These are phyloP conservation scores for Oxygymnocypris stewartii DNA, from an alignment of 2,113 vertebrate species.

Conservation along the genomic window DNA sequence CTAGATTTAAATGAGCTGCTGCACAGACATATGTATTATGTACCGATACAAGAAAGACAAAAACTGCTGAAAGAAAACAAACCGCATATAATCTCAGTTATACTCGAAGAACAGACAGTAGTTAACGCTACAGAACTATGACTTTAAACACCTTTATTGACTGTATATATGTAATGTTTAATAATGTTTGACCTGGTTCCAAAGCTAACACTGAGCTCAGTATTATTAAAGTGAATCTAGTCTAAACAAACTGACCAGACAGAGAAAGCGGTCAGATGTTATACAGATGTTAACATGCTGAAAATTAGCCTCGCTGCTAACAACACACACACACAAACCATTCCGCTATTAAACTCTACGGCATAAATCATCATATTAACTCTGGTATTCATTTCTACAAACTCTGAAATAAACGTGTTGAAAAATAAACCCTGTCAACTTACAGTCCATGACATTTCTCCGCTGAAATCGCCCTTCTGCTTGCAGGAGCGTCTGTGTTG, in stretches of 20 bases:
- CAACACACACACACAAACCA: not conserved
- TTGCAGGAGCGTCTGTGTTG: conserved; percentile 33
- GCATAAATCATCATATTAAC: not conserved
- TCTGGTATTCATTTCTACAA: not conserved
- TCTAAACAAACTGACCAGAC: not conserved
- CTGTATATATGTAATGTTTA: not conserved
- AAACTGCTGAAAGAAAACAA: not conserved
- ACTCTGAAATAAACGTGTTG: not conserved
- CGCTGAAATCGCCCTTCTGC: not conserved
- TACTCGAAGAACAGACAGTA: not conserved
- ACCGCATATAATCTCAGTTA: not conserved
- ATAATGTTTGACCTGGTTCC: not conserved
- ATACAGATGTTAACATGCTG: not conserved
- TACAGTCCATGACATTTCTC: conserved; percentile 58
- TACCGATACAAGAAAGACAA: not conserved
- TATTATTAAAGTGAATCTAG: not conserved
- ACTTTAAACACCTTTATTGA: not conserved
- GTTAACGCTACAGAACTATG: not conserved
- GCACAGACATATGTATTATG: too few relatives aligned
- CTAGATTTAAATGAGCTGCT: too few relatives aligned
- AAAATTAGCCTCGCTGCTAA: conserved; percentile 36
- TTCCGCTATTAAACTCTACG: not conserved
- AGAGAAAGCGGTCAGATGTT: not conserved
- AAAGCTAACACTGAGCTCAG: not conserved
- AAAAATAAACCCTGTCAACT: conserved; percentile 45